Evolutionary conservation across 2,113 vertebrate species (phyloP), one percentile per base, ranked within the genome.

Genomic region (Chitala chitala): DNA sequence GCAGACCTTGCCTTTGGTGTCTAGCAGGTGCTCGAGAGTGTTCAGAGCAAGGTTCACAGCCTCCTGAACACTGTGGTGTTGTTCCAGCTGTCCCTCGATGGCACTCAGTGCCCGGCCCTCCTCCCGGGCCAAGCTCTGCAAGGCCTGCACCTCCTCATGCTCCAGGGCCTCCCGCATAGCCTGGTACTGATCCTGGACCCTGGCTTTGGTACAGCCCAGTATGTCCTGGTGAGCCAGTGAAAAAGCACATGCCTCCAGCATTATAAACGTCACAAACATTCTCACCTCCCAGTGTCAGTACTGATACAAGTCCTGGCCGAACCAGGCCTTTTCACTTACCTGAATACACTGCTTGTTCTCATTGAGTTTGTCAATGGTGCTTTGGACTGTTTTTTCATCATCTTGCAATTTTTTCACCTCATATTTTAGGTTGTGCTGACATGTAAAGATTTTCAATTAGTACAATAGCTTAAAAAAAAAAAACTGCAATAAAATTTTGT

Each of bases 101-200:
- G 82, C 82, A 1, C 82, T 87, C 74, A 91, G 66, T 17, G 84
- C 84, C 73, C 74, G 64, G 48, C 22, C 68, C 80, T 90, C 87
- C 79, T 91, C 91, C 77, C 86, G 75, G 1, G 46, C 38, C 77
- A 91, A 82, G 61, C 86, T 87, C 77, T 59, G 76, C 42, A 91
- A 76, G 26, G 87, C 83, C 36, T 79, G 76, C 51, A 85, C 79
- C 77, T 92, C 88, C 82, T 92, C 90, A 13, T 85, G 78, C 44
- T 88, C 84, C 81, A 92, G 73, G 53, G 86, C 84, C 75, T 88
- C 87, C 38, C 80, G 77, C 81, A 92, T 89, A 76, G 84, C 78
- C 17, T 42, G 33, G 29, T 91, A 92, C 80, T 90, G 90, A 83
- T 86, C 86, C 72, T 77, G 71, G 66, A 92, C 84, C 0, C 76